Evolutionary conservation across 1,140 invertebrate genomes (phyloP), one percentile per base, ranked within the genome.

Genomic region (Leptonema lineaticorne): DNA sequence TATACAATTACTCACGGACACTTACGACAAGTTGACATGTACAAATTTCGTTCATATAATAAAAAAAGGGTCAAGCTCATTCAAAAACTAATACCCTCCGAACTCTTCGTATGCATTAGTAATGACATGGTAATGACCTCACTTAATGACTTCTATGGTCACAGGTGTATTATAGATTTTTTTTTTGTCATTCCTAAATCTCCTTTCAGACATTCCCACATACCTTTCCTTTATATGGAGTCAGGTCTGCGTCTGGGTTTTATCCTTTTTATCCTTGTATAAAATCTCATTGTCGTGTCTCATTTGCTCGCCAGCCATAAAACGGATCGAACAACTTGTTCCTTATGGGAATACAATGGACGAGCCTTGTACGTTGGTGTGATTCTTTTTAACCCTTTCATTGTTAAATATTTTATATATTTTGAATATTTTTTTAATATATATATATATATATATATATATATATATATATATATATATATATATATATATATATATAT

Each of bases 341-440:
- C 50, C 50, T 53, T 53, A 53, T 53, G 50, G 50, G 50, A 53
- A 53, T 24, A 53, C 50, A 53, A 53, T 53, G 50, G 22, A 20
- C n/a, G n/a, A n/a, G n/a, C n/a, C n/a, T n/a, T n/a, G n/a, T n/a
- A n/a, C n/a, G n/a, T n/a, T n/a, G n/a, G n/a, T n/a, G n/a, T n/a
- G n/a, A n/a, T n/a, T n/a, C n/a, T n/a, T n/a, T n/a, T n/a, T n/a
- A n/a, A n/a, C n/a, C n/a, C n/a, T n/a, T n/a, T n/a, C n/a, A n/a
- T n/a, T n/a, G n/a, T n/a, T n/a, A n/a, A n/a, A n/a, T n/a, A n/a
- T n/a, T n/a, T n/a, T n/a, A n/a, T n/a, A n/a, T n/a, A n/a, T n/a
- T n/a, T n/a, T n/a, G n/a, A n/a, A n/a, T n/a, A n/a, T n/a, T n/a
- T n/a, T n/a, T n/a, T n/a, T n/a, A n/a, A n/a, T n/a, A n/a, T n/a